Evolutionary conservation across 2,113 vertebrate genomes (phyloP).

Genomic region (Gobius niger): DNA sequence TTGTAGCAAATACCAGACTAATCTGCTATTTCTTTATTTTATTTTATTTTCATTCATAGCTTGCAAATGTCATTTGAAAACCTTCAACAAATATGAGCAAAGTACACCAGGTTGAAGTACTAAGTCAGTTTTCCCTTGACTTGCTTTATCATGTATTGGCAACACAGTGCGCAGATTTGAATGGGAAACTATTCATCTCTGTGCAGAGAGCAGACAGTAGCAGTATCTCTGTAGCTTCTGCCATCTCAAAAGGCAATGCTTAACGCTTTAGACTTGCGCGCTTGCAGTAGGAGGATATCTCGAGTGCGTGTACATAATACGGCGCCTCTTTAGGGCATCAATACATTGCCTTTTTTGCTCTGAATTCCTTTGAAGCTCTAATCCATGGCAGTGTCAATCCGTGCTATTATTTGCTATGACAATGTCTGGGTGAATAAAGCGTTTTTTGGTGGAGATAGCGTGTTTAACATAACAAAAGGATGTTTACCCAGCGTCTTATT

Average conservation of each 20-base stretch:
- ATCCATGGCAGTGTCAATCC: conserved; percentile 66
- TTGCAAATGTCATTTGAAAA: not conserved
- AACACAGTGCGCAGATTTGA: conserved; percentile 23
- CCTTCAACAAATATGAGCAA: conserved; percentile 6
- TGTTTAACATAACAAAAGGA: conserved; percentile 74
- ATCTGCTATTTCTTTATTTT: not conserved
- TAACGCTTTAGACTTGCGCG: conserved; percentile 51
- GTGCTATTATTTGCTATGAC: conserved; percentile 56
- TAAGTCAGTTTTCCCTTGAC: conserved; percentile 7
- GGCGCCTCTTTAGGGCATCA: conserved; percentile 53
- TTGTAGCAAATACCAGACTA: not conserved
- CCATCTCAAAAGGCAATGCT: conserved; percentile 32
- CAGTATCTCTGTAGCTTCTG: conserved; percentile 27
- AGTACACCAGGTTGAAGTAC: not conserved
- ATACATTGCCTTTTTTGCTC: conserved; percentile 42
- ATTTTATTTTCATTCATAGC: not conserved
- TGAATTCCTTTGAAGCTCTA: conserved; percentile 63
- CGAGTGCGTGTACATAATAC: conserved; percentile 48
- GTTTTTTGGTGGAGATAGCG: conserved; percentile 49
- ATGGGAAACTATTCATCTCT: conserved; percentile 26
- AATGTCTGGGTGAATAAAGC: conserved; percentile 66
- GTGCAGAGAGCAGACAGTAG: conserved; percentile 35
- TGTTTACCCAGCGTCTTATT: conserved; percentile 65
- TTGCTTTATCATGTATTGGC: conserved; percentile 32
- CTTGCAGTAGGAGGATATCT: conserved; percentile 53